Evolutionary conservation across 2,797 vertebrate genomes (phyloP).

Genomic region (Peromyscus melanophrys): DNA sequence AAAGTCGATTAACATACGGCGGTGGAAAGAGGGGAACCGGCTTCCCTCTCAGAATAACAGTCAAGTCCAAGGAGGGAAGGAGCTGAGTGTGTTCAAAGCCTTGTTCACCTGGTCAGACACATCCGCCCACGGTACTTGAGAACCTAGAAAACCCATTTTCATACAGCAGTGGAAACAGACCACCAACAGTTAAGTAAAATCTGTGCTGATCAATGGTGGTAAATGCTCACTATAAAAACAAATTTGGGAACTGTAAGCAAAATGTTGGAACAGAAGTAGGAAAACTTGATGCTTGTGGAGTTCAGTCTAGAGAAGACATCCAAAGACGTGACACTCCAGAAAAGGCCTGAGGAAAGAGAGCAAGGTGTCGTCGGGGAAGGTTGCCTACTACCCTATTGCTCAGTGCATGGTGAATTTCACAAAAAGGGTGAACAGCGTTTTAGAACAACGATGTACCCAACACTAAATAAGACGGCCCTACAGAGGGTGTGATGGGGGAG

Average conservation of each 20-base stretch:
- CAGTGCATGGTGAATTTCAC: background rate
- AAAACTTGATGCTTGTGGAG: background rate
- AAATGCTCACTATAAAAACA: background rate
- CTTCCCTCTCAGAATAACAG: background rate
- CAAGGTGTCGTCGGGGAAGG: no score
- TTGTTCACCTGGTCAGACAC: background rate
- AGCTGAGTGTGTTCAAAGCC: background rate
- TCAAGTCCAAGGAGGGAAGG: background rate
- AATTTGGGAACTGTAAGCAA: background rate
- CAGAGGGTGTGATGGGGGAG: rapidly evolving
- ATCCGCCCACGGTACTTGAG: background rate
- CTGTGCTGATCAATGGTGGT: background rate
- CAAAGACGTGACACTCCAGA: background rate
- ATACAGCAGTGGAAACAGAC: background rate
- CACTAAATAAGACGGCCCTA: background rate
- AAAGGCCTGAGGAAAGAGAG: background rate
- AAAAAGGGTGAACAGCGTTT: background rate
- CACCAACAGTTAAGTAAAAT: background rate
- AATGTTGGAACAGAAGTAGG: background rate
- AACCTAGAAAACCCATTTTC: background rate
- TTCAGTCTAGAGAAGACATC: background rate
- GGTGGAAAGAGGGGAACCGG: background rate
- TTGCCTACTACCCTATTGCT: background rate
- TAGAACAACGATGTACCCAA: background rate
- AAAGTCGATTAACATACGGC: slow-evolving; percentile 22